A percentile compares a stretch with the other conserved stretches of the same genome.
Conservation (phyloP, 92 coral and sea anemone species). For the Anthopleura xanthogrammica region DNA sequence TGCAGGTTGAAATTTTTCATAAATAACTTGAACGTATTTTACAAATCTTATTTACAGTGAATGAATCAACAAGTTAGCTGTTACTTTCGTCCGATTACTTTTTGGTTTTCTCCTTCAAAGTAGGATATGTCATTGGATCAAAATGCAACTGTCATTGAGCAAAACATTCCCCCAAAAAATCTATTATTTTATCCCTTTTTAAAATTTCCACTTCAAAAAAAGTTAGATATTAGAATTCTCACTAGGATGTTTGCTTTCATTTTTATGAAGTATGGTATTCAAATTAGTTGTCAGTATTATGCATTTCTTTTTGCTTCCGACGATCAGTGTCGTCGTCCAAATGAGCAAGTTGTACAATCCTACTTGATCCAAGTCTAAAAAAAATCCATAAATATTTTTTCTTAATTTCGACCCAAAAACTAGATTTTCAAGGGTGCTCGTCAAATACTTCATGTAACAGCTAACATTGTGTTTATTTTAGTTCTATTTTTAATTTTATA, state of each 20-base stretch:
- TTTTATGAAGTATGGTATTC: background rate
- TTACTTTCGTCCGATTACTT: background rate
- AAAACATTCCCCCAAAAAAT: no score
- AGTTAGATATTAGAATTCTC: background rate
- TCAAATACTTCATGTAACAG: background rate
- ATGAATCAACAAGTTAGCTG: slow-evolving; percentile 2
- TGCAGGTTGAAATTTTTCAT: background rate
- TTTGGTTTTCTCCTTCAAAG: background rate
- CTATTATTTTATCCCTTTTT: no score
- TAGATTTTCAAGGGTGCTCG: background rate
- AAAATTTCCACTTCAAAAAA: background rate
- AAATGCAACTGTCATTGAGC: background rate
- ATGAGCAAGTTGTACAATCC: background rate
- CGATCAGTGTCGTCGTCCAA: background rate
- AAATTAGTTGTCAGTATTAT: background rate
- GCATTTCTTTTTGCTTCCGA: background rate
- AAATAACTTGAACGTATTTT: slow-evolving; percentile 32
- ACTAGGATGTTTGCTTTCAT: background rate
- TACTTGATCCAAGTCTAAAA: background rate
- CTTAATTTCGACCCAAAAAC: background rate
- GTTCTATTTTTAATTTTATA: background rate
- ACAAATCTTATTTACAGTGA: slow-evolving; percentile 35
- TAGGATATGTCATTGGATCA: background rate
- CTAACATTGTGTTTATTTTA: background rate
- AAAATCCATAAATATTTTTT: background rate